phyloP scores from a whole-genome alignment of 2,797 vertebrate genomes.

The Muscicapa comitata region DNA sequence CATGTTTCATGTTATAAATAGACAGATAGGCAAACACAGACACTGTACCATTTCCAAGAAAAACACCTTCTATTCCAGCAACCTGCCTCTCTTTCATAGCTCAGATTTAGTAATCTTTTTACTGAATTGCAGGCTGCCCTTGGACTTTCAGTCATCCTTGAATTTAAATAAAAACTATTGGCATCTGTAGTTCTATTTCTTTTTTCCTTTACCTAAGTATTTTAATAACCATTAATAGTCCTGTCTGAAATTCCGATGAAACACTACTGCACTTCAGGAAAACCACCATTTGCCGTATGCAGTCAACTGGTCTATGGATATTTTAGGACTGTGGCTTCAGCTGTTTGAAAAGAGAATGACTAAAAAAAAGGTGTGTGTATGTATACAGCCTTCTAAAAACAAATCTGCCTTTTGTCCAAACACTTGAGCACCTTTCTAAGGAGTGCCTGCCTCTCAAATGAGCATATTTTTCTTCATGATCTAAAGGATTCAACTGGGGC shows the following conservation, averaged over 20 bases:
- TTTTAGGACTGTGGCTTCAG: neutral
- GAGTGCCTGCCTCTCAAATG: neutral
- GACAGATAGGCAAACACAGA: slow-evolving; percentile 28
- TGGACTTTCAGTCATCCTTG: slow-evolving; percentile 2
- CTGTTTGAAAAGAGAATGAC: neutral
- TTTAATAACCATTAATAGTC: neutral
- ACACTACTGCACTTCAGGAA: neutral
- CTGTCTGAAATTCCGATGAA: neutral
- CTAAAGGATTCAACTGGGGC: neutral
- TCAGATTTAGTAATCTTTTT: slow-evolving; percentile 20
- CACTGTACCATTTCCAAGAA: slow-evolving; percentile 49
- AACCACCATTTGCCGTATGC: neutral
- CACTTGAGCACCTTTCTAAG: neutral
- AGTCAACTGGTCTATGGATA: neutral
- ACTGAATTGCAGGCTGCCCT: neutral
- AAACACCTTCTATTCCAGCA: slow-evolving; percentile 46
- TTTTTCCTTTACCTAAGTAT: neutral
- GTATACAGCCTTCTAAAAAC: neutral
- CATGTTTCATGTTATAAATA: slow-evolving; percentile 62
- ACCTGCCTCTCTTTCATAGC: slow-evolving; percentile 14
- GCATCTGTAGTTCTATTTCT: neutral
- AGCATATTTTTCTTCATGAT: neutral
- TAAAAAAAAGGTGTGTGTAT: neutral
- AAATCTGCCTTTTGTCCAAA: neutral
- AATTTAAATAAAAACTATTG: slow-evolving; percentile 44